Base-by-base conservation (phyloP, 2,113 vertebrate species). In the Gasterosteus aculeatus region DNA sequence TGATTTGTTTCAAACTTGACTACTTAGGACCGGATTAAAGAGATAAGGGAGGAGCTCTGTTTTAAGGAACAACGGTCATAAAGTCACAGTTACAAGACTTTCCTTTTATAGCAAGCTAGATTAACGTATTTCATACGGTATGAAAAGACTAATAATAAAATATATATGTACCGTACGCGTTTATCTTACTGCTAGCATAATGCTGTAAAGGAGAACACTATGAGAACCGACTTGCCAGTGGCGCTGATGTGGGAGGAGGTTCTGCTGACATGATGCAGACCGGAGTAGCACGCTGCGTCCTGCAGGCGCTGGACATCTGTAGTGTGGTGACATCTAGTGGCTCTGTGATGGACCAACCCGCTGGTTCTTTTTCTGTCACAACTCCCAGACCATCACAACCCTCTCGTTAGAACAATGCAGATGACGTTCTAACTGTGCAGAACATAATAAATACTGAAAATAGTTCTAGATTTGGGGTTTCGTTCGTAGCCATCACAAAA, bases 311-410 rank as follows among this genome's bases (percentile, higher is more conserved):
- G n/a, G 29, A 26, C 67, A 60, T 31, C 58, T 41, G 54, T 26
- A 56, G 3, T 15, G 76, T 7, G 60, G 44, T 5, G 83, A 87
- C 90, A 85, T 72, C 91, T 92, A 88, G 84, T 84, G 92, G 86
- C 29, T 69, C 8, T 76, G 22, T 47, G 0, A 2, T 57, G 33
- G 57, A 56, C 1, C 6, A 19, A 35, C 53, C 62, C n/a, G 65
- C 3, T 33, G 33, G 3, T 33, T 33, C 33, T 33, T 33, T 33
- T 33, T 33, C 33, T 33, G 33, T 33, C 33, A 33, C 33, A 4
- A 33, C 33, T 33, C 33, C 35, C 35, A 38, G 35, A 38, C 35
- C 35, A 7, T 38, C 35, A 38, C 35, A 7, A 38, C 35, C 35
- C 1, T 38, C 35, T 38, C 7, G 35, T 38, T 38, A 38, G 35